These are phyloP conservation scores for Heliocidaris tuberculata DNA, from an alignment of 35 echinoderm and acorn worm species.

Conservation along the genomic window DNA sequence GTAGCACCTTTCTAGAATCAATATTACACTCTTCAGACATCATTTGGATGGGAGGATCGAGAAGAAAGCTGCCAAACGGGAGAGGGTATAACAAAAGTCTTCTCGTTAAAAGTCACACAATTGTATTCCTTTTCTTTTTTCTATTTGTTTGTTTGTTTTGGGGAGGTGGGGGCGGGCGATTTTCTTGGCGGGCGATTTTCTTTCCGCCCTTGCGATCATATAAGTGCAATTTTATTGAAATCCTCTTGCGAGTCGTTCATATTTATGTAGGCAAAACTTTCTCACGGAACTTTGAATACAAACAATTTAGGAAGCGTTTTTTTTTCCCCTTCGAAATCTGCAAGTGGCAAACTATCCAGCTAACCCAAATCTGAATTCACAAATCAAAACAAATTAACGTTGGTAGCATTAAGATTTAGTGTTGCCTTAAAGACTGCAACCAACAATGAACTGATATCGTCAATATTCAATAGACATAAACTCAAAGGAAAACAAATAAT, in stretches of 20 bases:
- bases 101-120: background rate
- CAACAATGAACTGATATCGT: background rate
- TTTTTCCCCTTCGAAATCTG: too few species aligned
- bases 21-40: background rate
- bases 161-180: background rate
- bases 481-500: background rate
- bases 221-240: background rate
- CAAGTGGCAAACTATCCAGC: background rate
- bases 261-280: too few species aligned
- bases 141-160: too few species aligned
- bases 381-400: background rate
- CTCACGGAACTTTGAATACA: too few species aligned
- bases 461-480: background rate
- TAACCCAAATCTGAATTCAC: background rate
- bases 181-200: too few species aligned
- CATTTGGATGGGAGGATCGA: background rate
- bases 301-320: too few species aligned
- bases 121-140: background rate
- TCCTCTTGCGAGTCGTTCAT: background rate
- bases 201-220: background rate
- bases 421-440: background rate
- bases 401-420: background rate
- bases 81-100: background rate
- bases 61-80: background rate
- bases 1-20: constrained; percentile 26